Conservation (phyloP, 2,113 vertebrate genomes). For the Triplophysa dalaica region DNA sequence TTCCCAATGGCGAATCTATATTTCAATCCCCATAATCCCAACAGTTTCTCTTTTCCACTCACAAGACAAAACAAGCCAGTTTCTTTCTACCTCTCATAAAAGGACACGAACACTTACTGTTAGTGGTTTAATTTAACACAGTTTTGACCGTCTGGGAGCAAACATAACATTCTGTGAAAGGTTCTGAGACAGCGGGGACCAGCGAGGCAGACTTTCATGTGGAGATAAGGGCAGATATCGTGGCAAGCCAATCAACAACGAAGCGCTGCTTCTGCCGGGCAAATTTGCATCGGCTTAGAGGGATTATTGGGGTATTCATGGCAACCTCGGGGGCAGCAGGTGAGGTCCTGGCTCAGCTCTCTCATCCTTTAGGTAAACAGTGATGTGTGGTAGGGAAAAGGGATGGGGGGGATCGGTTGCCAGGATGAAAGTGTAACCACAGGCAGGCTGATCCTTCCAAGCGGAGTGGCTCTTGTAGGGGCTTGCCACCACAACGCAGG, state of each 20-base stretch:
- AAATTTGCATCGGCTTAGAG: conserved; percentile 75
- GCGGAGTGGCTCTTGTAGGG: conserved; percentile 55
- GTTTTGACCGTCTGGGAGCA: conserved; percentile 54
- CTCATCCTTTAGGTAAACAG: conserved; percentile 96
- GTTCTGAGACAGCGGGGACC: conserved; percentile 50
- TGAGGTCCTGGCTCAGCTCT: conserved; percentile 79
- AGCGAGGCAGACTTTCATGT: conserved; percentile 55
- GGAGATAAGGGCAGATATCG: conserved; percentile 71
- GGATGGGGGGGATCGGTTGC: conserved; percentile 71
- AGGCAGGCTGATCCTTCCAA: conserved; percentile 68
- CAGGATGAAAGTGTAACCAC: conserved; percentile 84
- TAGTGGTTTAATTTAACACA: conserved; percentile 56
- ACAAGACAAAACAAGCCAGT: conserved; percentile 51
- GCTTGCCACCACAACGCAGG: conserved; percentile 73
- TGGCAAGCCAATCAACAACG: conserved; percentile 58
- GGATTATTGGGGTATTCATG: conserved; percentile 94
- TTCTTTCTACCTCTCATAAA: conserved; percentile 44
- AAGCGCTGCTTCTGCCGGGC: conserved; percentile 59
- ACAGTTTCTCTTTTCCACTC: conserved; percentile 35
- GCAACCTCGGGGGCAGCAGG: conserved; percentile 86
- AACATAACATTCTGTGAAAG: conserved; percentile 52
- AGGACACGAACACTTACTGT: conserved; percentile 48
- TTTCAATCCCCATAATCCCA: conserved; percentile 58
- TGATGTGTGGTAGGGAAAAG: conserved; percentile 56
- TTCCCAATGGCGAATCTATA: conserved; percentile 58